Base-by-base conservation (phyloP, 2,113 vertebrate genomes). In the Sardina pilchardus region DNA sequence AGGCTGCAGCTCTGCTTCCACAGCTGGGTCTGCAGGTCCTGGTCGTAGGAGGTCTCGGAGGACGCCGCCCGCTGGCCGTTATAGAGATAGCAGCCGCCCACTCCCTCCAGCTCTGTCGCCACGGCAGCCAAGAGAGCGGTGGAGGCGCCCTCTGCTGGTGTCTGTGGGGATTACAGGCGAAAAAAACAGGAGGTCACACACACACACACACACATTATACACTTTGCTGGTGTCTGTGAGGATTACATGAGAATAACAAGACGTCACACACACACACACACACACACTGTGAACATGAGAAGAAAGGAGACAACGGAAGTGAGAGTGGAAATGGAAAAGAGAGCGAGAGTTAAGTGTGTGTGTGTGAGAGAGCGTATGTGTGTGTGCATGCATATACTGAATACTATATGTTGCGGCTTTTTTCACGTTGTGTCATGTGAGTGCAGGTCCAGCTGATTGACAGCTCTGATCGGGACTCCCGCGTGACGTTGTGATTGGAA, bases 1-100 rank as follows among this genome's bases (percentile, higher is more conserved):
- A 98, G 92, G 44, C 90, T 89, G 86, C 96, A 97, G 93, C 97
- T 98, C 83, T 90, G 92, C 82, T 91, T 94, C 97, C 97, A 99
- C 85, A 99, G 94, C 84, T 91, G 81, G 6, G 85, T 93, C 88
- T 99, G 97, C 10, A 98, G 92, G 36, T 92, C 89, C 0, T 80
- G 85, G 63, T 98, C 92, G 10, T 98, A 97, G 0, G 97, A 94
- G 5, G 90, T 0, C 0, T 89, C 83, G 0, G 95, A 93, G 0
- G 98, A 98, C 87, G 85, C 88, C 6, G 86, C 95, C 89, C 93
- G 96, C 34, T 91, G 80, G 47, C 97, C 96, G 4, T 98, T 97
- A 92, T 95, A 97, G 48, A 98, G 92, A 93, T 99, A 99, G 81
- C 94, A 95, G 85, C 96, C 92, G 0, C 98, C 97, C 0, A 93